phyloP scores from a whole-genome alignment of 2,888 invertebrate genomes.

The Trypoxylon attenuatum region DNA sequence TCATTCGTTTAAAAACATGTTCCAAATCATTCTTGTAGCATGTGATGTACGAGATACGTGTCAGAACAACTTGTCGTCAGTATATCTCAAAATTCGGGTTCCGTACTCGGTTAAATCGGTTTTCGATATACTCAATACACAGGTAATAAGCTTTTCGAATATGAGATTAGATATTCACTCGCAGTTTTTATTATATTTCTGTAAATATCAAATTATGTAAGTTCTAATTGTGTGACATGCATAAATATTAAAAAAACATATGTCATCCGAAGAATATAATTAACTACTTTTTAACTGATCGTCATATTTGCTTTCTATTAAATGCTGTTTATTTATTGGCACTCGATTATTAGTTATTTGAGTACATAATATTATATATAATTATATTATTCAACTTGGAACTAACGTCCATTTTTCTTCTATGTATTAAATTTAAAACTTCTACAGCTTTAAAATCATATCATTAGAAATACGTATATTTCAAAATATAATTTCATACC shows the following conservation, averaged over 20 bases:
- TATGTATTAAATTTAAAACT: background rate
- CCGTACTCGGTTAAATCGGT: slow-evolving; percentile 13
- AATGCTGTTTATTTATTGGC: background rate
- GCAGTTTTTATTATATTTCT: slow-evolving; percentile 9
- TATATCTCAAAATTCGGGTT: slow-evolving; percentile 32
- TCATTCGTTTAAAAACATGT: background rate
- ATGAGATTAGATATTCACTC: background rate
- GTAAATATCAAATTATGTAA: slow-evolving; percentile 17
- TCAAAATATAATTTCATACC: too few relatives aligned
- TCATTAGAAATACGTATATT: too few relatives aligned
- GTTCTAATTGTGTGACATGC: background rate
- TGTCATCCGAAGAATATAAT: slow-evolving; percentile 15
- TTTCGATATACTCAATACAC: slow-evolving; percentile 2
- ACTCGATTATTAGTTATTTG: background rate
- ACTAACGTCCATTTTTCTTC: background rate
- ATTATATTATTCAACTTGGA: background rate
- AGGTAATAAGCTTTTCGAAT: slow-evolving; percentile 9
- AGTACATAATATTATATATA: background rate
- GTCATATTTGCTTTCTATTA: slow-evolving; percentile 3
- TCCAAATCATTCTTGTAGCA: slow-evolving; percentile 18
- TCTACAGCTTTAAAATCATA: background rate
- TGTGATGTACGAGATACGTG: slow-evolving; percentile 40
- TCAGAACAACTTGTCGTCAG: slow-evolving; percentile 38
- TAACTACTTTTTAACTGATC: slow-evolving; percentile 21
- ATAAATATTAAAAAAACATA: slow-evolving; percentile 23